Evolutionary conservation across 2,113 vertebrate species (phyloP).

Genomic region (Craseonycteris thonglongyai): DNA sequence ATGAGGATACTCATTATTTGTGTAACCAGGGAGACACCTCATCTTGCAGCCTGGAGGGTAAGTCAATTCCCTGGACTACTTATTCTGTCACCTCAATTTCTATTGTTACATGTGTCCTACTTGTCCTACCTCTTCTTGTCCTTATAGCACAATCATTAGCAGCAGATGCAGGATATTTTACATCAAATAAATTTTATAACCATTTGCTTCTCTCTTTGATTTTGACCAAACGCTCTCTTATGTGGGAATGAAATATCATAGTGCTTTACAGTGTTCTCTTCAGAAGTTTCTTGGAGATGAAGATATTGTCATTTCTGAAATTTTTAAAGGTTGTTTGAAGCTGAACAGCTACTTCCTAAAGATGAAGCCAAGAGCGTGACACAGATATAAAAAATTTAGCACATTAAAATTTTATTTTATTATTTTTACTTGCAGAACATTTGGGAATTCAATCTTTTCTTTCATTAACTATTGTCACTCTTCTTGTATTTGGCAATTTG

Average conservation of each 20-base stretch:
- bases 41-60: no score
- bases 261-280: neutral
- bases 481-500: neutral
- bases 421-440: neutral
- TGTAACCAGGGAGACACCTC: no score
- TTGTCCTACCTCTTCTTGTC: neutral
- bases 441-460: neutral
- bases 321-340: neutral
- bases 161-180: neutral
- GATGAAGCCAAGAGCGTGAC: neutral
- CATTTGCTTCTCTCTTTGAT: neutral
- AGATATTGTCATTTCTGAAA: neutral
- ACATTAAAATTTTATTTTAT: neutral
- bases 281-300: neutral
- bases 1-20: no score
- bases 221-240: neutral
- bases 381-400: neutral
- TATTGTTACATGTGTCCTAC: neutral
- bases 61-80: no score
- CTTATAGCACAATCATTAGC: neutral
- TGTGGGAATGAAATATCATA: neutral
- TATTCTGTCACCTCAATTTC: neutral
- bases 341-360: neutral
- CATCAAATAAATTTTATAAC: neutral
- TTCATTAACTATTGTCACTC: neutral